Evolutionary conservation across 2,113 vertebrate genomes (phyloP), one percentile per base, ranked within the genome.

Genomic region (Acinonyx jubatus): DNA sequence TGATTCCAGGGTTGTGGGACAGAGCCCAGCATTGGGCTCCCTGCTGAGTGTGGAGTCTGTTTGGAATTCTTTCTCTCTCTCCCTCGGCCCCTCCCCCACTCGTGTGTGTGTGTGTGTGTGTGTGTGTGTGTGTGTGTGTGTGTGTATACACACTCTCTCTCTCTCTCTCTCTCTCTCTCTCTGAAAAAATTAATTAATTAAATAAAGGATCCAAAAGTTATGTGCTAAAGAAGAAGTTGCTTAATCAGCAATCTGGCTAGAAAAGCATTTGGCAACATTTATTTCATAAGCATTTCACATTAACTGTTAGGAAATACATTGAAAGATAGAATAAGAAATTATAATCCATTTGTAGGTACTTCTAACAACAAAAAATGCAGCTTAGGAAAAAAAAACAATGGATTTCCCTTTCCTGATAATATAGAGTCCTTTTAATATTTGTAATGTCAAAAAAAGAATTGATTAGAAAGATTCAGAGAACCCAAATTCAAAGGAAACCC

Each of bases 391-490:
- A 82, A 89, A 71, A 87, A 89, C 48, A 79, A 21, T 85, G 66
- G 33, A 36, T 85, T 97, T 91, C 65, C 86, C 63, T 91, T 95
- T 69, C 63, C 29, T 90, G 19, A 25, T 87, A 68, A 84, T 94
- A 89, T 36, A 74, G 55, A 96, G 15, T 33, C 8, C 10, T 87
- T 69, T 89, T 91, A 92, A 86, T 92, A 91, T 76, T 82, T 96
- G 38, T 76, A 78, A 65, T 80, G 81, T 97, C 80, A 93, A 96
- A 48, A 83, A 74, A 96, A 86, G 41, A 88, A 68, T 81, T 98
- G 80, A 94, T 94, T 96, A 92, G 81, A 97, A 82, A 95, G 74
- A 91, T 81, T 86, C 76, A 73, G 36, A 87, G 76, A 96, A 69
- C 52, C 52, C 52, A 63, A 85, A 94, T 74, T 94, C 84, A 96